Evolutionary conservation across 2,797 vertebrate species (phyloP), one percentile per base, ranked within the genome.

Genomic region (Sylvilagus floridanus): DNA sequence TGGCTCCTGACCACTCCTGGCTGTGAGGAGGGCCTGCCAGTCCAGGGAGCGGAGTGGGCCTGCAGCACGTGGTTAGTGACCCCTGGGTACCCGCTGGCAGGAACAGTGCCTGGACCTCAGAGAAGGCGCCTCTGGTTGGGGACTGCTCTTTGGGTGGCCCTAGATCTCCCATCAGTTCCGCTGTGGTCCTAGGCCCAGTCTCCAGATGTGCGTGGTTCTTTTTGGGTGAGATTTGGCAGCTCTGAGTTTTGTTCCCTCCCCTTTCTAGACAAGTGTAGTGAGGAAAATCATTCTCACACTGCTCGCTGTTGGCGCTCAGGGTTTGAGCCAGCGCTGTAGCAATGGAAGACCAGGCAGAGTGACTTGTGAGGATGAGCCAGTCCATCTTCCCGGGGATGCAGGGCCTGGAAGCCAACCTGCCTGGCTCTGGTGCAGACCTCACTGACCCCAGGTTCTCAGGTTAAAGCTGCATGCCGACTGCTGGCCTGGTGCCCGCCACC

Each of bases 331-430:
- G 54, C 75, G 11, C 42, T 54, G 54, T 42, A 60, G 69, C 9
- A 2, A 28, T 19, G 24, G 85, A 82, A 76, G 82, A 83, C 62
- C 32, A 54, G 72, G 54, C 57, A 17, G 35, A 62, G 5, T 52
- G 88, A 54, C 5, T 22, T 78, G 66, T 62, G 71, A 68, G 63
- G 37, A 37, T 24, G 2, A 32, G 4, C 8, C 22, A 26, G 62
- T 52, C 9, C 3, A 47, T 54, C 72, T 68, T 63, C 35, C 85
- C 21, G n/a, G 90, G 60, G 60, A 96, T 95, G 69, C 82, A 42
- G 35, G 90, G 79, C 85, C 84, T 65, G 65, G 77, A 78, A 50
- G 84, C 78, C 63, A 17, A 12, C 75, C n/a, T 12, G 0, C 47
- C 65, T 75, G 47, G 72, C 72, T 92, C 37, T 85, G n/a, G 87